Evolutionary conservation across 2,888 invertebrate genomes (phyloP).

Genomic region (Meiosimyza platycephala): DNA sequence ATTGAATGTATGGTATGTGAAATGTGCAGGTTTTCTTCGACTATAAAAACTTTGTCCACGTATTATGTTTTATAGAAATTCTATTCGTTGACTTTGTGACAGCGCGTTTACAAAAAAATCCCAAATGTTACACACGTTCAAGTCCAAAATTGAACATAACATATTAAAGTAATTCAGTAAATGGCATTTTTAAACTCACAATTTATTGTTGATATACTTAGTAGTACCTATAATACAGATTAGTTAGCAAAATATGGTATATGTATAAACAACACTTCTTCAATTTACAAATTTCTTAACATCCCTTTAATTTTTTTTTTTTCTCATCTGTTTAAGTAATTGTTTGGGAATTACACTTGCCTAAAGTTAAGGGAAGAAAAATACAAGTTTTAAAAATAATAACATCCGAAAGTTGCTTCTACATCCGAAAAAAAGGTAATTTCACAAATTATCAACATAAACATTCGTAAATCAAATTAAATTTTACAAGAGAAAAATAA

Average conservation of each 20-base stretch:
- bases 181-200: conserved; percentile 16
- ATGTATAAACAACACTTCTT: conserved; percentile 29
- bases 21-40: not conserved
- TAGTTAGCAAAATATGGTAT: conserved; percentile 4
- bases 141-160: too few species aligned
- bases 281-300: conserved; percentile 34
- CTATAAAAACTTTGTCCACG: not conserved
- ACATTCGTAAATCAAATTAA: conserved; percentile 35
- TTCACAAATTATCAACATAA: conserved; percentile 36
- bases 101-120: too few species aligned
- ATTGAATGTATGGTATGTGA: conserved; percentile 6
- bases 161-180: too few species aligned
- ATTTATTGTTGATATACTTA: conserved; percentile 26
- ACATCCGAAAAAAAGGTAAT: conserved; percentile 28
- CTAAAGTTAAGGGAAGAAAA: conserved; percentile 17
- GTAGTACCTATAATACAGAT: not conserved
- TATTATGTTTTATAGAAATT: not conserved
- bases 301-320: too few species aligned
- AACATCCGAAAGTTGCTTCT: conserved; percentile 30
- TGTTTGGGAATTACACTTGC: conserved; percentile 13
- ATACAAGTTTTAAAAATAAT: not conserved
- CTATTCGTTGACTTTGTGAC: too few species aligned
- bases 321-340: too few species aligned
- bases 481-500: conserved; percentile 30
- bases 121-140: not conserved